Base-by-base conservation (phyloP, 2,797 vertebrate species). In the Cottoperca gobio region DNA sequence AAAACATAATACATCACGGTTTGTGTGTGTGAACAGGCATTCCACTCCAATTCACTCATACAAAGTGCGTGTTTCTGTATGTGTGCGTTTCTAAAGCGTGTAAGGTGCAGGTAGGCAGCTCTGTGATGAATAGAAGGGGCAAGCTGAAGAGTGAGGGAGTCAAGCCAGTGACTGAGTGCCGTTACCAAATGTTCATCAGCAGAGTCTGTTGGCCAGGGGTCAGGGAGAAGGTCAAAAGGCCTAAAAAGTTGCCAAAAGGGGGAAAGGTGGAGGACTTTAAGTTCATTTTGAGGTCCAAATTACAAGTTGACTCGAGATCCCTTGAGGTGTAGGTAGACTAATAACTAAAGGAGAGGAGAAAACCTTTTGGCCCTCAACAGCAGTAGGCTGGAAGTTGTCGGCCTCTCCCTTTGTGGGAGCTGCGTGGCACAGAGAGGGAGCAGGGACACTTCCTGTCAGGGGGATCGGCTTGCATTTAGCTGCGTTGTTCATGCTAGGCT, bases 51-150 rank as follows among this genome's bases (percentile, higher is more conserved):
- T n/a, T 60, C 39, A 43, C 23, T 75, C 35, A 72, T 50, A 71
- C 63, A 86, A 88, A 83, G 81, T 82, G 76, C 79, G 19, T 82
- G 67, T 82, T 24, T 76, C 26, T 73, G 31, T 50, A 28, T 39
- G 24, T 48, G n/a, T 70, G 54, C 76, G 33, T 79, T 35, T 83
- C 21, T 76, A 85, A 89, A 88, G 83, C 79, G 23, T 86, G 87
- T 88, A 68, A 79, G 84, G 83, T 88, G 90, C 85, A 84, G 85
- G 86, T 89, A 94, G 94, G 92, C 93, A 94, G 92, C 93, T 93
- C 82, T 92, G 94, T 95, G 94, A 92, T 91, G 88, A 89, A 80
- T 83, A 83, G 86, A 91, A 62, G 74, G 79, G 55, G 84, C 21
- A 92, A 79, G 87, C 73, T 74, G 50, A 79, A 83, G 70, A 84